Evolutionary conservation across 2,113 vertebrate species (phyloP).

Genomic region (Onychostoma macrolepis): DNA sequence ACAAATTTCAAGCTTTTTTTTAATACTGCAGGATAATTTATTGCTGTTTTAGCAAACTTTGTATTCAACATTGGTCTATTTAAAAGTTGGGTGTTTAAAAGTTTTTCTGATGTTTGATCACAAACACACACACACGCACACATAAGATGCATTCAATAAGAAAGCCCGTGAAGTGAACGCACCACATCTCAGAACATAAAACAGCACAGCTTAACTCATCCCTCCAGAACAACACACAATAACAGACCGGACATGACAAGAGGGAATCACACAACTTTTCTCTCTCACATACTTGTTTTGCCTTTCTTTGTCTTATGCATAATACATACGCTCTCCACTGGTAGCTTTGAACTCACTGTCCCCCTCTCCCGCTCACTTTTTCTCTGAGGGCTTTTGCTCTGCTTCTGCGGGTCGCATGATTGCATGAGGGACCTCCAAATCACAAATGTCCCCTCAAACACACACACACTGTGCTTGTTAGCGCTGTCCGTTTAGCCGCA

Average conservation of each 20-base stretch:
- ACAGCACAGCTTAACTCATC: background rate
- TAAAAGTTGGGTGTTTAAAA: background rate
- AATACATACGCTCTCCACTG: conserved; percentile 12
- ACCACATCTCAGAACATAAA: background rate
- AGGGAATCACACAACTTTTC: background rate
- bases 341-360: conserved; percentile 30
- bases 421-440: conserved; percentile 24
- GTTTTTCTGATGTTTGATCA: background rate
- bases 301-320: conserved; percentile 35
- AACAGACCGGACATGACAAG: background rate
- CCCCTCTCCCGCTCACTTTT: conserved; percentile 4
- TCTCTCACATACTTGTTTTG: conserved; percentile 7
- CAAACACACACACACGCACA: background rate
- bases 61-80: background rate
- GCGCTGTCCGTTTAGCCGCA: conserved; percentile 15
- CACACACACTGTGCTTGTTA: conserved; percentile 41
- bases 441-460: background rate
- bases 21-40: background rate
- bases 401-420: conserved; percentile 16
- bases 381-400: conserved; percentile 31
- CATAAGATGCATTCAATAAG: background rate
- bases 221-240: conserved; percentile 11
- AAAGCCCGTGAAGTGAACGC: background rate
- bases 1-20: background rate
- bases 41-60: background rate